Conservation (phyloP, 2,888 invertebrate species). For the Agrochola macilenta region DNA sequence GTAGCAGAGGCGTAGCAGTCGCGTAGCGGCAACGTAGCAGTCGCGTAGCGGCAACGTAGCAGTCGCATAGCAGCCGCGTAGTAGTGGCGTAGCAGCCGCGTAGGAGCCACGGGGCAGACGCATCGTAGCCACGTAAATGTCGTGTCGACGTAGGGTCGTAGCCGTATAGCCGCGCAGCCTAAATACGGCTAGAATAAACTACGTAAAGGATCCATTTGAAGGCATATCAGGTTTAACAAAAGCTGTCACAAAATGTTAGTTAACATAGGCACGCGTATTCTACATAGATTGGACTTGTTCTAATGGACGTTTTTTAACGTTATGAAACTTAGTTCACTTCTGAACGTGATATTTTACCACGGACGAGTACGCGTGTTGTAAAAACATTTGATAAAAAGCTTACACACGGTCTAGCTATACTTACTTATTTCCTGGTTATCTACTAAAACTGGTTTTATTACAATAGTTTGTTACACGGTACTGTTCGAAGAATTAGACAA, state of each 20-base stretch:
- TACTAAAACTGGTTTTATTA: slow-evolving; percentile 45
- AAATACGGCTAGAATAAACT: not conserved
- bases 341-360: slow-evolving; percentile 60
- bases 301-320: slow-evolving; percentile 26
- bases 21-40: not conserved
- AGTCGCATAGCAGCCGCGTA: not conserved
- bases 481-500: slow-evolving; percentile 14
- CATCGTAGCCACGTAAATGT: not conserved
- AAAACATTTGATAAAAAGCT: slow-evolving; percentile 62
- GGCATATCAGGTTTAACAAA: not conserved
- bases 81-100: not conserved
- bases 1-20: not conserved
- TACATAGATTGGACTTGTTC: not conserved
- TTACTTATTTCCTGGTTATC: slow-evolving; percentile 60
- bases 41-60: not conserved
- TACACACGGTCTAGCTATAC: slow-evolving; percentile 32
- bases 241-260: not conserved
- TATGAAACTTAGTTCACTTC: slow-evolving; percentile 52
- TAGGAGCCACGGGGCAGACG: not conserved
- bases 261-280: slow-evolving; percentile 6
- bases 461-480: slow-evolving; percentile 30
- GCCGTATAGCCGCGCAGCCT: not conserved
- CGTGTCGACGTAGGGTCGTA: not conserved
- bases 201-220: not conserved
- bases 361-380: slow-evolving; percentile 58